phyloP scores from a whole-genome alignment of 2,888 invertebrate species.

The Hartigia nigra region DNA sequence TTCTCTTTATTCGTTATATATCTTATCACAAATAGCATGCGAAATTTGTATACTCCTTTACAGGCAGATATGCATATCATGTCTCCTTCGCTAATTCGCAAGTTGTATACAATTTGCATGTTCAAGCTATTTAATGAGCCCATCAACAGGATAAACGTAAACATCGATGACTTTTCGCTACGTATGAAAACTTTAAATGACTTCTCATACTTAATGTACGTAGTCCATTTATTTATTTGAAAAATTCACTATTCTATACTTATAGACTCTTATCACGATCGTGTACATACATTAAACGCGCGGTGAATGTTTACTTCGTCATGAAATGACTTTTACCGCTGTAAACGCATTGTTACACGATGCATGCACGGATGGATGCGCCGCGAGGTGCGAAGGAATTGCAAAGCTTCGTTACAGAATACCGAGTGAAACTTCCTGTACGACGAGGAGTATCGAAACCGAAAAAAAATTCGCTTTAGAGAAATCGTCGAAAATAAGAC shows the following conservation, averaged over 20 bases:
- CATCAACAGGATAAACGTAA: neutral
- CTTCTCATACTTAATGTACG: neutral
- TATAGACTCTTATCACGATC: neutral
- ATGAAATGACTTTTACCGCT: neutral
- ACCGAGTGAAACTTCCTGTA: neutral
- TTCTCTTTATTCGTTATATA: neutral
- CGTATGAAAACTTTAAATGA: too few relatives aligned
- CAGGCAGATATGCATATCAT: neutral
- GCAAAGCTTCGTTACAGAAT: neutral
- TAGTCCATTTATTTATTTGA: neutral
- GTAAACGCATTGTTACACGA: neutral
- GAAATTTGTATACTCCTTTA: neutral
- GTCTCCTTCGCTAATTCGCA: neutral
- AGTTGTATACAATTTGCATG: neutral
- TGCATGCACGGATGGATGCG: neutral
- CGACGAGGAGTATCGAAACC: neutral
- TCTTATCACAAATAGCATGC: neutral
- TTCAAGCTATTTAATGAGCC: neutral
- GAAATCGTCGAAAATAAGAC: neutral
- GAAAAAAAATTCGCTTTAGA: neutral
- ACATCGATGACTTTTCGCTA: neutral
- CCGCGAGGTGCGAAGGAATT: neutral
- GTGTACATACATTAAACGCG: neutral
- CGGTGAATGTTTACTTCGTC: neutral
- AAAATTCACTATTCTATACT: neutral